Percentiles rank a stretch among this genome's conserved stretches.
Conservation (phyloP, 2,113 vertebrate species). For the Dipodomys merriami region DNA sequence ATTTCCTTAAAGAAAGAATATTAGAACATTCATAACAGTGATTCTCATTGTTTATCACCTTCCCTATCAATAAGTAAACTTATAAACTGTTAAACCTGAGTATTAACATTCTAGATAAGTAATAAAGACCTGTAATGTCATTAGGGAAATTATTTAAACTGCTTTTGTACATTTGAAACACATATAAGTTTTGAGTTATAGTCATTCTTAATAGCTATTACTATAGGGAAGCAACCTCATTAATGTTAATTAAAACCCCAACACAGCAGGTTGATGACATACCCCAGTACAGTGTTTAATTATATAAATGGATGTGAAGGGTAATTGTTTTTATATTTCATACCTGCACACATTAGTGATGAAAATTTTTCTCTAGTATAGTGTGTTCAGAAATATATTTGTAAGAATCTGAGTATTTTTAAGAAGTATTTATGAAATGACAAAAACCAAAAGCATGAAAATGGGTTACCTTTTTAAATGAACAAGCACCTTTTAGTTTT, state of each 20-base stretch:
- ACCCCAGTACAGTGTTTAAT: slow-evolving; percentile 1
- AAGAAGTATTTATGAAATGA: not conserved
- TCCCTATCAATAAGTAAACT: not conserved
- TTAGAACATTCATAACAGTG: not conserved
- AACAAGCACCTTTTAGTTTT: not conserved
- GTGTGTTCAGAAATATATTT: not conserved
- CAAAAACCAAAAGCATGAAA: not conserved
- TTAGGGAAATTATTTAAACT: not conserved
- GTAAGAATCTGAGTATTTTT: not conserved
- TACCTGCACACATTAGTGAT: not conserved
- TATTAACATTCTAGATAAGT: not conserved
- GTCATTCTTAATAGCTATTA: not conserved
- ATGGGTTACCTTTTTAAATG: not conserved
- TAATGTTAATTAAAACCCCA: slow-evolving; percentile 2
- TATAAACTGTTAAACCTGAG: not conserved
- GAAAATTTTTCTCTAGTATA: slow-evolving; percentile 12
- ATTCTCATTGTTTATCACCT: not conserved
- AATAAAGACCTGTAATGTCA: not conserved
- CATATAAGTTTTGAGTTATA: not conserved
- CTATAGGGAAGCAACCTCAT: not conserved
- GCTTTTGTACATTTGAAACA: not conserved
- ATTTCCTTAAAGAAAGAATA: not conserved
- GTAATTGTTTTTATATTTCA: slow-evolving; percentile 21
- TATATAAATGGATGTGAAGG: not conserved
- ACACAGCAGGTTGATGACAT: not conserved